Conservation (phyloP, 2,797 vertebrate genomes). For the Ctenopoma kingsleyae region DNA sequence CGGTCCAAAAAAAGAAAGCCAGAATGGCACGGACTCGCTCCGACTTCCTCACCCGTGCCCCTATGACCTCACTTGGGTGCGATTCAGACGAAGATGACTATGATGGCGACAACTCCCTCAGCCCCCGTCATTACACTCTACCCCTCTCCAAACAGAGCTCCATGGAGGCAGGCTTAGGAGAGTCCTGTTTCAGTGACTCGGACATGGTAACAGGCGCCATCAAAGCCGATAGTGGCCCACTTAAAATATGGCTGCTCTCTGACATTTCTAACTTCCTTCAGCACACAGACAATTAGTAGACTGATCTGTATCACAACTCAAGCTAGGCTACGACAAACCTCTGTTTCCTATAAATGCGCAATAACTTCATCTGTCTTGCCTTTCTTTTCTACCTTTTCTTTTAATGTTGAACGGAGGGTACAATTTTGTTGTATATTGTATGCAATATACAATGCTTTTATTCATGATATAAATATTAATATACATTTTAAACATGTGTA, state of each 20-base stretch:
- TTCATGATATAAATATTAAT: neutral
- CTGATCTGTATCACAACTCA: constrained; percentile 59
- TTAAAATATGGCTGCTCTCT: constrained; percentile 62
- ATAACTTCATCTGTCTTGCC: neutral
- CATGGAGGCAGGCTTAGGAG: constrained; percentile 84
- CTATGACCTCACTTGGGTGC: constrained; percentile 89
- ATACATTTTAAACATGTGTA: constrained; percentile 2
- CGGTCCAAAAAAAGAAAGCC: constrained; percentile 96
- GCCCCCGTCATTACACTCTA: constrained; percentile 86
- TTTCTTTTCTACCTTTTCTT: too few relatives aligned
- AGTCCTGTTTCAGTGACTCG: constrained; percentile 98
- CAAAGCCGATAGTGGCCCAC: constrained; percentile 49
- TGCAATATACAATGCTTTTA: neutral
- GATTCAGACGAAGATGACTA: constrained; percentile 96
- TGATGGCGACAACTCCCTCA: constrained; percentile 86
- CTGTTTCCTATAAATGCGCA: constrained; percentile 8
- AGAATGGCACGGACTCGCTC: constrained; percentile 98
- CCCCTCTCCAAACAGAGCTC: constrained; percentile 86
- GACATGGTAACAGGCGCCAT: constrained; percentile 95
- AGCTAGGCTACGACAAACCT: constrained; percentile 61
- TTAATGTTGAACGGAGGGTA: too few relatives aligned
- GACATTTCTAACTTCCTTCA: constrained; percentile 84
- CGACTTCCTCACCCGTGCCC: constrained; percentile 98
- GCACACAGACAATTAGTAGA: constrained; percentile 52
- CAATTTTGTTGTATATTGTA: too few relatives aligned